These are phyloP conservation scores for Nesometra sesokonis DNA, from an alignment of 35 echinoderm and acorn worm genomes.

Conservation along the genomic window DNA sequence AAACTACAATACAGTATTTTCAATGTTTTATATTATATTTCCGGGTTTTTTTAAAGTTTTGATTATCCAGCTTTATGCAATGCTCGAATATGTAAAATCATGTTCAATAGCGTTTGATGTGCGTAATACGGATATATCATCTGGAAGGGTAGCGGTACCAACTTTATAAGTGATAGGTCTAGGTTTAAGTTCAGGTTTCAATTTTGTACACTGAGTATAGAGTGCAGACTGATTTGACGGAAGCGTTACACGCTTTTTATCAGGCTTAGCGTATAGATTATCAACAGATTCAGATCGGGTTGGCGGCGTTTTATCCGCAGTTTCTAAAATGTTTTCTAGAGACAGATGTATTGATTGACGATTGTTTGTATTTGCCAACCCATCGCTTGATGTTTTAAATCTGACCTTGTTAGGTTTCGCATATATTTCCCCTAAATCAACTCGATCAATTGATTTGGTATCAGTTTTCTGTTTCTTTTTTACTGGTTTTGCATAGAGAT, in stretches of 20 bases:
- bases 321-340: neutral
- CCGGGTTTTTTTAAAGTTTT: too few species aligned
- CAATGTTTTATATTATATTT: too few species aligned
- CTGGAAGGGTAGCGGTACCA: neutral
- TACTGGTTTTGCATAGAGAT: neutral
- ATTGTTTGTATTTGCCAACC: neutral
- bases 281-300: neutral
- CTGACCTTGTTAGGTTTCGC: too few species aligned
- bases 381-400: too few species aligned
- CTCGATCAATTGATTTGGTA: neutral
- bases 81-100: neutral
- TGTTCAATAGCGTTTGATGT: neutral
- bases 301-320: neutral
- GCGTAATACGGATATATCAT: too few species aligned
- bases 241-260: neutral
- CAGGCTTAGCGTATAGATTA: neutral
- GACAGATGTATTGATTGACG: neutral
- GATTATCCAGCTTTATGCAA: too few species aligned
- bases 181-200: neutral
- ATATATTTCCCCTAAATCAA: neutral
- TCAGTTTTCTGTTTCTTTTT: neutral
- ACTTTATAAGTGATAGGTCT: neutral
- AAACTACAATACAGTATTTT: too few species aligned
- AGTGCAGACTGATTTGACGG: too few species aligned
- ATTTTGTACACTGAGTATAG: too few species aligned